Evolutionary conservation across 1,140 invertebrate genomes (phyloP), one percentile per base, ranked within the genome.

Genomic region (Choristoneura fumiferana): DNA sequence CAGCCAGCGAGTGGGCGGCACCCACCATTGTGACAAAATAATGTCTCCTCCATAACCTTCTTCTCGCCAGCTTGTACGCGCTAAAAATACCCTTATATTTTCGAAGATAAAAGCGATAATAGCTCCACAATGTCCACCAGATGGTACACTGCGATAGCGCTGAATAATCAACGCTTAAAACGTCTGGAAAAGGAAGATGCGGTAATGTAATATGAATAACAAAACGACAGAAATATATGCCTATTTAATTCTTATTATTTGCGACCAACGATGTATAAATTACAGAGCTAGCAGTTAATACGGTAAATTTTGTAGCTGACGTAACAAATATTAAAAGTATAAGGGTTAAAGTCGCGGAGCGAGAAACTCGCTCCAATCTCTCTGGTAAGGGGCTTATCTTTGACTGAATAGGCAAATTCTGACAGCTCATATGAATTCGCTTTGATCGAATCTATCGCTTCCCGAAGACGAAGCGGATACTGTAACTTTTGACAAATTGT

Each of bases 91-190:
- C 73, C 63, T 67, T 87, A 84, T 76, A 57, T 18, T 55, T 17
- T 49, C 4, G 15, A 40, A 34, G 43, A 55, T 63, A 82, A 73
- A 65, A 67, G 63, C 63, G 54, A 43, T 62, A 81, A 73, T 81
- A 54, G 63, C 33, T 33, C 40, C 49, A 66, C 61, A 37, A 57
- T 60, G 35, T 34, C 33, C 60, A 76, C 64, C 82, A 89, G 84
- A 89, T 87, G 86, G 78, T 75, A 78, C 68, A 60, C 62, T 58
- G 66, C 60, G 83, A 89, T 87, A 82, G 72, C 76, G 80, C 78
- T 84, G 84, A 87, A 89, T 89, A 89, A 89, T 87, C 86, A 89
- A 89, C 84, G 83, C 83, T 84, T 84, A 81, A 84, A 87, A 87
- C 80, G 80, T 86, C 86, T 85, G 83, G 78, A 87, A 84, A 86